Evolutionary conservation across 2,797 vertebrate genomes (phyloP).

Genomic region (Dryobates pubescens): DNA sequence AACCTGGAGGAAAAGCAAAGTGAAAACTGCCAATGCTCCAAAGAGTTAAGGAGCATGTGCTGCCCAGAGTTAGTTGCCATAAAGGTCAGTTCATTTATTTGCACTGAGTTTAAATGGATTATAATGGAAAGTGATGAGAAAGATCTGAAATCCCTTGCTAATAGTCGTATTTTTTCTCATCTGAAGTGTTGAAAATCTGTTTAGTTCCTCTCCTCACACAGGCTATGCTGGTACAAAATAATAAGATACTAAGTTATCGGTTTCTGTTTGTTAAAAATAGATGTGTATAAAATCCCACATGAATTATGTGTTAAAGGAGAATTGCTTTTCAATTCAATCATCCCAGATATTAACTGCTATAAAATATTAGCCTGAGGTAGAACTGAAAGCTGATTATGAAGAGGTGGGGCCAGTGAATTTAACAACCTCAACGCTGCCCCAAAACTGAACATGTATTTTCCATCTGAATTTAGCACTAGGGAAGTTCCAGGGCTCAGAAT

Average conservation of each 20-base stretch:
- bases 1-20: background rate
- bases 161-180: background rate
- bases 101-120: background rate
- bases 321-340: slow-evolving; percentile 12
- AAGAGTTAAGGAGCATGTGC: background rate
- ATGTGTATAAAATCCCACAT: background rate
- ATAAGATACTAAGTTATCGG: background rate
- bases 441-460: background rate
- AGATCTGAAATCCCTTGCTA: background rate
- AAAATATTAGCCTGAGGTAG: background rate
- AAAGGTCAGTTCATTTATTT: background rate
- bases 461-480: background rate
- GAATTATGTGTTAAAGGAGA: background rate
- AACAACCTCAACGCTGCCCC: background rate
- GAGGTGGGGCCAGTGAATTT: background rate
- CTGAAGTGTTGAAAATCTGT: background rate
- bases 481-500: background rate
- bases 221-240: background rate
- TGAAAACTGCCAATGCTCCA: background rate
- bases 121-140: slow-evolving; percentile 19
- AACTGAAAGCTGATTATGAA: background rate
- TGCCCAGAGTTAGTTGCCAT: background rate
- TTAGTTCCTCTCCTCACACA: background rate
- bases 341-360: background rate
- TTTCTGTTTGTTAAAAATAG: background rate